Evolutionary conservation across 2,113 vertebrate genomes (phyloP).

Genomic region (Ptilonorhynchus violaceus): DNA sequence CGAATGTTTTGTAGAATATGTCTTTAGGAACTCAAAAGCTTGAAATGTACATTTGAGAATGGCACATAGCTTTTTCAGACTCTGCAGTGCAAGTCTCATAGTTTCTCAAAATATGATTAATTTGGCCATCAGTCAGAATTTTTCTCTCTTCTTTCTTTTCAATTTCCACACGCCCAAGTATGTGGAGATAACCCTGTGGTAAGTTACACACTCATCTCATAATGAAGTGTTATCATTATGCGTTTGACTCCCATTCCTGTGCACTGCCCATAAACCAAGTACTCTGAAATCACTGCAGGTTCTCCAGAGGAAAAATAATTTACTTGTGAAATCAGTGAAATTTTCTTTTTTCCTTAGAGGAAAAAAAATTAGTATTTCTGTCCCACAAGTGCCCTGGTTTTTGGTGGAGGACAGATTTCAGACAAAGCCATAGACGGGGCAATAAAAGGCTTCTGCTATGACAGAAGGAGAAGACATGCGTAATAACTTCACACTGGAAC

Average conservation of each 20-base stretch:
- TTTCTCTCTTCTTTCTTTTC: background rate
- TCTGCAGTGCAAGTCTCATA: too few species aligned
- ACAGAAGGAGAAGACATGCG: background rate
- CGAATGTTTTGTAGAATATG: background rate
- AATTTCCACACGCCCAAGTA: fast-evolving
- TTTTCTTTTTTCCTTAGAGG: background rate
- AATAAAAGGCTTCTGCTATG: background rate
- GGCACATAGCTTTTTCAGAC: background rate
- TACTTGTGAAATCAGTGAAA: background rate
- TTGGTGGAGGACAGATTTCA: background rate
- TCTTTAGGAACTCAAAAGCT: background rate
- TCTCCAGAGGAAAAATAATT: background rate
- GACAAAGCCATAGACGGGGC: background rate
- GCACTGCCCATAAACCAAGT: background rate
- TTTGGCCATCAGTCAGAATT: background rate
- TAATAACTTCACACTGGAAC: background rate
- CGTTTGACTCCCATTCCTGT: background rate
- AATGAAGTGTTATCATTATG: background rate
- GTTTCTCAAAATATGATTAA: background rate
- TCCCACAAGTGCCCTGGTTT: background rate
- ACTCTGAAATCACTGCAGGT: background rate
- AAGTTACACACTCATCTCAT: background rate
- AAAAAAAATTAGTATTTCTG: background rate
- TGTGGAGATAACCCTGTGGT: background rate
- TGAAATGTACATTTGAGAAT: background rate